A percentile compares a stretch with the other conserved stretches of the same genome.
Evolutionary conservation across 2,113 vertebrate genomes (phyloP).

Genomic region (Leptocoma aspasia): DNA sequence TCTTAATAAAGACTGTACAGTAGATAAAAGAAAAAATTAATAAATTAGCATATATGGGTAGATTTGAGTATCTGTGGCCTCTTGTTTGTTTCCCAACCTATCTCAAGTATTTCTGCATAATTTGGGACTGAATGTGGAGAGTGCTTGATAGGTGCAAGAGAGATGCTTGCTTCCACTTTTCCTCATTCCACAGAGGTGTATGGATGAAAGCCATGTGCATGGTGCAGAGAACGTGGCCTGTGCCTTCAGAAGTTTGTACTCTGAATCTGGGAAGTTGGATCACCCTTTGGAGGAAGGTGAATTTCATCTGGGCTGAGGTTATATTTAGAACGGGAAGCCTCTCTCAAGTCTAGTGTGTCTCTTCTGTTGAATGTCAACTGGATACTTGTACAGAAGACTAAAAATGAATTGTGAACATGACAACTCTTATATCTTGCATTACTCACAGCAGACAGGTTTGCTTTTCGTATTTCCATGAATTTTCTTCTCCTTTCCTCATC

Average conservation of each 20-base stretch:
- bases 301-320: background rate
- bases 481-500: background rate
- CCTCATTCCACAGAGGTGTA: background rate
- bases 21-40: background rate
- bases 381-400: background rate
- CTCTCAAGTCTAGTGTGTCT: background rate
- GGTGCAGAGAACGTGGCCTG: fast-evolving
- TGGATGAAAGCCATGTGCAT: background rate
- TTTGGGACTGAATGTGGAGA: background rate
- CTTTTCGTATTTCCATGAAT: background rate
- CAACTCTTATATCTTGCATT: background rate
- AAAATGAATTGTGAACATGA: background rate
- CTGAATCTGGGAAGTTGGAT: background rate
- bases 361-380: background rate
- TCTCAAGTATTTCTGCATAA: background rate
- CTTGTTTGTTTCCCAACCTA: background rate
- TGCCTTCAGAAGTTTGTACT: background rate
- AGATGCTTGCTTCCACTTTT: background rate
- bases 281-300: background rate
- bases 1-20: background rate
- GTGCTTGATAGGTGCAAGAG: background rate
- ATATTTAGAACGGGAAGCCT: background rate
- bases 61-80: background rate
- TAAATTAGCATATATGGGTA: background rate
- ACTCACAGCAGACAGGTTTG: background rate